Percentiles rank a stretch among this genome's conserved stretches.
Evolutionary conservation across 2,888 invertebrate species (phyloP).

Genomic region (Philereme transversata): DNA sequence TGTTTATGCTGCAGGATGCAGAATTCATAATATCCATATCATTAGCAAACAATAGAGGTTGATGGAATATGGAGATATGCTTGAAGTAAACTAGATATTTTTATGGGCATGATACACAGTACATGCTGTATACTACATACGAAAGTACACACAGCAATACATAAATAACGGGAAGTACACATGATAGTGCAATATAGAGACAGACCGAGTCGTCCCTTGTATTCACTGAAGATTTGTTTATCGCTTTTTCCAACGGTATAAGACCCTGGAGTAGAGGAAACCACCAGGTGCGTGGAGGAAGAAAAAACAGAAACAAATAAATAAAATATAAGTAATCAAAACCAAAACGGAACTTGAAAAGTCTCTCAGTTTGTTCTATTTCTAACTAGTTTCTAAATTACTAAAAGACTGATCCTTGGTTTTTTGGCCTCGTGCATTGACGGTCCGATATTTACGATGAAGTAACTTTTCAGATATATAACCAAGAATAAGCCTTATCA

Average conservation of each 20-base stretch:
- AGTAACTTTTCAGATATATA: constrained; percentile 21
- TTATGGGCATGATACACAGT: constrained; percentile 51
- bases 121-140: constrained; percentile 77
- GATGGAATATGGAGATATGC: constrained; percentile 22
- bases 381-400: constrained; percentile 71
- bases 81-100: constrained; percentile 18
- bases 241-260: constrained; percentile 81
- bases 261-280: constrained; percentile 74
- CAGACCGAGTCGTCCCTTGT: constrained; percentile 81
- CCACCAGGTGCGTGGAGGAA: constrained; percentile 71
- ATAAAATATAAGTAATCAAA: constrained; percentile 62
- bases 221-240: constrained; percentile 80
- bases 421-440: constrained; percentile 16
- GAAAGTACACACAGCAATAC: constrained; percentile 66
- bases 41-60: constrained; percentile 30
- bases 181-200: constrained; percentile 68
- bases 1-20: constrained; percentile 8
- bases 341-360: constrained; percentile 55
- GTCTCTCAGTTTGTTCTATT: constrained; percentile 60
- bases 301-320: constrained; percentile 70
- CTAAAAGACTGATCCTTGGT: constrained; percentile 78
- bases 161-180: constrained; percentile 61
- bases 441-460: constrained; percentile 9
- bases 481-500: constrained; percentile 74
- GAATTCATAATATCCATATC: constrained; percentile 5